Conservation (phyloP, 2,888 invertebrate genomes). For the Pammene fasciana region DNA sequence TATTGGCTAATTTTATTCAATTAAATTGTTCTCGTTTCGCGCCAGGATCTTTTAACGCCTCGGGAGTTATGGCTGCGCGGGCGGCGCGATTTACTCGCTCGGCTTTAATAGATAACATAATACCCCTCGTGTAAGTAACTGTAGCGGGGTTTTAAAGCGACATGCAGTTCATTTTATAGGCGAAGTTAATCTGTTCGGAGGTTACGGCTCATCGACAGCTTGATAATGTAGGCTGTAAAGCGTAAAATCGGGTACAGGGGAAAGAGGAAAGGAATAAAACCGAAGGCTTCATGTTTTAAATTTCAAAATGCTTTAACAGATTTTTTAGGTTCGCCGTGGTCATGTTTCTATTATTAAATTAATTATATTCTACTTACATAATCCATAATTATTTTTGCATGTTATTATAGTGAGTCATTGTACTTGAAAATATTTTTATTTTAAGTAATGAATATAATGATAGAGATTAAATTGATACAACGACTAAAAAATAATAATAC, state of each 20-base stretch:
- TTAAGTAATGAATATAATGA: too few species aligned
- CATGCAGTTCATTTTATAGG: constrained; percentile 50
- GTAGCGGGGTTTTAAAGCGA: constrained; percentile 60
- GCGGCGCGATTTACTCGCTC: constrained; percentile 42
- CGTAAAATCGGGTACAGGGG: not conserved
- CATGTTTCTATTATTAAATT: too few species aligned
- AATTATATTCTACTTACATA: too few species aligned
- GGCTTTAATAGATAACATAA: constrained; percentile 67
- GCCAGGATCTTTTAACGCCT: constrained; percentile 71
- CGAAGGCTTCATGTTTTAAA: too few species aligned
- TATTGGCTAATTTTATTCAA: constrained; percentile 83
- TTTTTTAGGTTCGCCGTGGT: too few species aligned
- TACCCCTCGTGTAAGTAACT: constrained; percentile 47
- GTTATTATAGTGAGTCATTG: too few species aligned
- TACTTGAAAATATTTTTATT: too few species aligned
- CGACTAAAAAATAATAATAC: too few species aligned
- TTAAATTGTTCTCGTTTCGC: constrained; percentile 76
- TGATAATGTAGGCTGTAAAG: constrained; percentile 3
- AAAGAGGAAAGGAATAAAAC: not conserved
- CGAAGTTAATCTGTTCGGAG: constrained; percentile 36
- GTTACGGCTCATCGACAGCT: constrained; percentile 24
- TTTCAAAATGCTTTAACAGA: too few species aligned
- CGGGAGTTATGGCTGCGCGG: constrained; percentile 64
- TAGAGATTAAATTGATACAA: too few species aligned
- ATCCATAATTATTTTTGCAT: too few species aligned